Conservation (phyloP, 2,888 invertebrate genomes). For the Drosophila vallismaia region DNA sequence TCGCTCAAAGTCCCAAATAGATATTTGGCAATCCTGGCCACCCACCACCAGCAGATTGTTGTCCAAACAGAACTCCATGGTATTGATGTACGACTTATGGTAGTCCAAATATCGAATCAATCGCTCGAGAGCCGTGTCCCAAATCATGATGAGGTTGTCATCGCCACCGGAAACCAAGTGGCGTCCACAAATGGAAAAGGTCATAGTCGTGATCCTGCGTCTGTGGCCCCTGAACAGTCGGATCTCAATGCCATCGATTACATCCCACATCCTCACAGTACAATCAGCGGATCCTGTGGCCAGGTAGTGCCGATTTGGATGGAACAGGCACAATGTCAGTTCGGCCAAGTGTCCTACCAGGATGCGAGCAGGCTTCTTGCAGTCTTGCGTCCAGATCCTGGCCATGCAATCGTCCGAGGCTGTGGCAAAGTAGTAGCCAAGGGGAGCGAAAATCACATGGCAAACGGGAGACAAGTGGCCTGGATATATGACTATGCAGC, state of each 20-base stretch:
- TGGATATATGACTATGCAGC: conserved; percentile 58
- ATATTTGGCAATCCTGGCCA: conserved; percentile 47
- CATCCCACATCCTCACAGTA: conserved; percentile 64
- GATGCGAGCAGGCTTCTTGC: conserved; percentile 33
- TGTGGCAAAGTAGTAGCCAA: conserved; percentile 59
- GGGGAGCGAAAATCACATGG: conserved; percentile 52
- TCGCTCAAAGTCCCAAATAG: conserved; percentile 57
- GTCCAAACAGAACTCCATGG: conserved; percentile 49
- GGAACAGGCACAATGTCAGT: conserved; percentile 52
- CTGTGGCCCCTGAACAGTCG: conserved; percentile 57
- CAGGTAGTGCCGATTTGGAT: conserved; percentile 63
- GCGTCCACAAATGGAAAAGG: conserved; percentile 58
- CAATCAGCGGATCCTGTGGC: conserved; percentile 64
- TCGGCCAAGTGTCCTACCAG: conserved; percentile 56
- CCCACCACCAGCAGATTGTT: conserved; percentile 53
- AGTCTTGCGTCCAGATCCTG: conserved; percentile 61
- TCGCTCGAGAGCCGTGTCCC: conserved; percentile 48
- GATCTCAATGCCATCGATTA: conserved; percentile 48
- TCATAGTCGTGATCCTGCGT: conserved; percentile 27
- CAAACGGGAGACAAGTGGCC: conserved; percentile 54
- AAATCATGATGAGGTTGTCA: conserved; percentile 52
- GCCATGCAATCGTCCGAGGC: conserved; percentile 58
- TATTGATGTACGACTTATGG: conserved; percentile 42
- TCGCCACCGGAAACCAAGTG: conserved; percentile 53
- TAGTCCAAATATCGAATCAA: conserved; percentile 34